Conservation (phyloP, 2,888 invertebrate genomes). For the Azorinus chamasolen region DNA sequence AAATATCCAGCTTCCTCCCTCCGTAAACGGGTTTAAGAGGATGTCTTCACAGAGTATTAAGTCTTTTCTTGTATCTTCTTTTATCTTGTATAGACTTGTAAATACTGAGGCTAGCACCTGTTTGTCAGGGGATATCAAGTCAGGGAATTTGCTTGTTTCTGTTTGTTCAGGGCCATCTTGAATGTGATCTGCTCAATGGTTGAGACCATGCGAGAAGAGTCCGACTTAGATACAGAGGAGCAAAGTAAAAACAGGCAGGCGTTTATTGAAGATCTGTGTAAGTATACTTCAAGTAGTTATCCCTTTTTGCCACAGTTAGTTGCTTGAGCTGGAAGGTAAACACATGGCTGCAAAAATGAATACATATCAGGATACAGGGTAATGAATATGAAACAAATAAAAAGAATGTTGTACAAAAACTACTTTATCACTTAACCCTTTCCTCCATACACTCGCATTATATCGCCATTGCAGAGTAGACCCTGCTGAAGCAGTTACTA, state of each 20-base stretch:
- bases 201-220: conserved; percentile 91
- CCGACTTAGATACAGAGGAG: conserved; percentile 79
- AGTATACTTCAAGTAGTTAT: conserved; percentile 1
- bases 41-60: too few relatives aligned
- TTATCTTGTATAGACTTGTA: not conserved
- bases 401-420: too few relatives aligned
- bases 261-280: conserved; percentile 89
- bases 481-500: too few relatives aligned
- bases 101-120: too few relatives aligned
- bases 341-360: too few relatives aligned
- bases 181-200: conserved; percentile 98
- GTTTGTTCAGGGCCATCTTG: conserved; percentile 90
- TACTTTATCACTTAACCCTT: too few relatives aligned
- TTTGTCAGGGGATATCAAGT: not conserved
- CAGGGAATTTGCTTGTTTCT: not conserved
- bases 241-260: conserved; percentile 87
- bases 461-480: too few relatives aligned
- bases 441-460: too few relatives aligned
- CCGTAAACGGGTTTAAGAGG: too few relatives aligned
- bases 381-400: too few relatives aligned
- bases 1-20: too few relatives aligned
- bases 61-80: not conserved
- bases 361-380: too few relatives aligned
- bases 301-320: not conserved
- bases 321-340: not conserved